Percentiles rank a stretch among this genome's conserved stretches.
Conservation (phyloP, 2,113 vertebrate species). For the Cromileptes altivelis region DNA sequence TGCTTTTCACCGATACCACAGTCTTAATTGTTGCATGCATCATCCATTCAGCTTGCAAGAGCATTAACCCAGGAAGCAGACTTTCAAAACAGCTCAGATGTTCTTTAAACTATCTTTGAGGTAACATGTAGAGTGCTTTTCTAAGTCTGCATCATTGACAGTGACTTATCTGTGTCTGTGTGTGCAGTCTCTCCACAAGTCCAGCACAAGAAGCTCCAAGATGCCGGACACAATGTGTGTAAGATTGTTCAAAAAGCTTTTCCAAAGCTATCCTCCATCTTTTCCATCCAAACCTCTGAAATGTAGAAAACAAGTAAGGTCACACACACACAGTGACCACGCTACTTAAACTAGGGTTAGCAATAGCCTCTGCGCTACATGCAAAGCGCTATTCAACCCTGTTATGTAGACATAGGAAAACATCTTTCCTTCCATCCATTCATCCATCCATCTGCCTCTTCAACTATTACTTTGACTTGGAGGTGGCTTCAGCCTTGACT, state of each 20-base stretch:
- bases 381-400: slow-evolving; percentile 54
- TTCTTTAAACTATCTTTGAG: background rate
- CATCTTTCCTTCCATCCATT: slow-evolving; percentile 34
- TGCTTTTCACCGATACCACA: background rate
- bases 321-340: slow-evolving; percentile 40
- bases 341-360: slow-evolving; percentile 30
- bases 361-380: slow-evolving; percentile 40
- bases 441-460: slow-evolving; percentile 34
- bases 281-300: slow-evolving; percentile 58
- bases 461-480: slow-evolving; percentile 57
- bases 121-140: background rate
- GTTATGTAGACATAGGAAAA: slow-evolving; percentile 29
- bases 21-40: slow-evolving; percentile 13
- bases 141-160: slow-evolving; percentile 59
- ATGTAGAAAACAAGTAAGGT: slow-evolving; percentile 62
- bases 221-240: slow-evolving; percentile 88
- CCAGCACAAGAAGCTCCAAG: slow-evolving; percentile 80
- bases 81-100: background rate
- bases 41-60: slow-evolving; percentile 6
- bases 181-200: slow-evolving; percentile 81
- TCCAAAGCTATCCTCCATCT: slow-evolving; percentile 67
- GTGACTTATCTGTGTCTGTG: slow-evolving; percentile 82
- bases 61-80: background rate
- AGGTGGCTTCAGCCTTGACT: slow-evolving; percentile 74
- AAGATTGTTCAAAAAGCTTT: slow-evolving; percentile 80